Conservation (phyloP, 1,140 invertebrate species). For the Papilio helenus region DNA sequence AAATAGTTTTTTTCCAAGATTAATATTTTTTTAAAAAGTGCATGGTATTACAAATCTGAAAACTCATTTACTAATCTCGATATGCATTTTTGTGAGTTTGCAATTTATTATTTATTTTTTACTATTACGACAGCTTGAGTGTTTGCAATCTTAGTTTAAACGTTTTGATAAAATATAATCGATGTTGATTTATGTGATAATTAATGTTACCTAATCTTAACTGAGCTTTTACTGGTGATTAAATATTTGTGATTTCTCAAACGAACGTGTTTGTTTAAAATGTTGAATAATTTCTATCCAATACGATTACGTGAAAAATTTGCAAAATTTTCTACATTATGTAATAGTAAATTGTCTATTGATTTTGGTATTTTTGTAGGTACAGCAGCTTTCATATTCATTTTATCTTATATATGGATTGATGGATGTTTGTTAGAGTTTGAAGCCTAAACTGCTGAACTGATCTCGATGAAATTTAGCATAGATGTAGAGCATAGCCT, state of each 20-base stretch:
- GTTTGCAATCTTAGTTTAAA: not conserved
- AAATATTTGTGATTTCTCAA: constrained; percentile 26
- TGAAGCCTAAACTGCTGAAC: too few species aligned
- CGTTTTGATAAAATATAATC: not conserved
- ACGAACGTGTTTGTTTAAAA: constrained; percentile 13
- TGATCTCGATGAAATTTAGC: too few species aligned
- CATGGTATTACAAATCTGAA: too few species aligned
- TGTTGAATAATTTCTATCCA: not conserved
- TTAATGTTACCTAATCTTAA: not conserved
- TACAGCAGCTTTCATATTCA: not conserved
- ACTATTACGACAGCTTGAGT: constrained; percentile 1
- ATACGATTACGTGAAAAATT: not conserved
- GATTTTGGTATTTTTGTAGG: not conserved
- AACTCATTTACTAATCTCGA: too few species aligned
- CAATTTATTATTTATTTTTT: too few species aligned
- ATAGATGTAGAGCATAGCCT: too few species aligned
- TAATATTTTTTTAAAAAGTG: too few species aligned
- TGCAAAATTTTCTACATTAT: not conserved
- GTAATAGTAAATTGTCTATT: constrained; percentile 1
- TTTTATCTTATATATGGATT: too few species aligned
- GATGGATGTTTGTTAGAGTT: too few species aligned
- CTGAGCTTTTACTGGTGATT: not conserved
- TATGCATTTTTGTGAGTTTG: too few species aligned
- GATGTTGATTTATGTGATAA: constrained; percentile 1
- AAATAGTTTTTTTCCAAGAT: too few species aligned